Evolutionary conservation across 2,888 invertebrate genomes (phyloP).

Genomic region (Acleris sparsana): DNA sequence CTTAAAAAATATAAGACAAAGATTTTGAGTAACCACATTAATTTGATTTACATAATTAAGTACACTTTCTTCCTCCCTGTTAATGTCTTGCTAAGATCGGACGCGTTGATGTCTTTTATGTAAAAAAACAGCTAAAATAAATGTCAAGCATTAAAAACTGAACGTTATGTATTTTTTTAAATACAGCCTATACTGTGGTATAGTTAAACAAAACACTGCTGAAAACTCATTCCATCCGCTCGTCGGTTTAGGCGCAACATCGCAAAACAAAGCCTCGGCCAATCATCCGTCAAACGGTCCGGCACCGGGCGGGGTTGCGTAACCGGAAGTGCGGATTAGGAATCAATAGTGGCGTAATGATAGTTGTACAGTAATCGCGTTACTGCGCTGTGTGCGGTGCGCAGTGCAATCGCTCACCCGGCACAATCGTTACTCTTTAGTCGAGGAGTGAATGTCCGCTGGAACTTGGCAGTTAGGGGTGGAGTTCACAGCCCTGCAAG

Average conservation of each 20-base stretch:
- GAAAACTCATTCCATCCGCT: no score
- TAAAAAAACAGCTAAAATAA: no score
- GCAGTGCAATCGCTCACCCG: slow-evolving; percentile 39
- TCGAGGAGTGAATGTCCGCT: background rate
- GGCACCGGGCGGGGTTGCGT: slow-evolving; percentile 60
- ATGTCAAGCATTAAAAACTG: no score
- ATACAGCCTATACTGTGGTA: no score
- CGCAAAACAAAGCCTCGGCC: slow-evolving; percentile 26
- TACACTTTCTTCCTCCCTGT: no score
- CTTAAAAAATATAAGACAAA: no score
- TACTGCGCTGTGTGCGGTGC: slow-evolving; percentile 74
- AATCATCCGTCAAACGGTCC: slow-evolving; percentile 34
- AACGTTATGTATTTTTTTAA: no score
- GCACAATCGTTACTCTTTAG: background rate
- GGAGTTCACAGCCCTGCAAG: background rate
- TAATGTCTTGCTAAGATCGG: no score
- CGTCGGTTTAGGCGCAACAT: background rate
- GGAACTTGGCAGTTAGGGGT: background rate
- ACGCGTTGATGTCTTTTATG: no score
- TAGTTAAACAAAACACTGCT: no score
- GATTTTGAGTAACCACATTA: no score
- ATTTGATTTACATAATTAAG: no score
- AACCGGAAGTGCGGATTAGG: slow-evolving; percentile 84
- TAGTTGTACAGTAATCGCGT: slow-evolving; percentile 78
- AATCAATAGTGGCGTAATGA: slow-evolving; percentile 83